Conservation (phyloP, 2,797 vertebrate species). For the Bucorvus abyssinicus region DNA sequence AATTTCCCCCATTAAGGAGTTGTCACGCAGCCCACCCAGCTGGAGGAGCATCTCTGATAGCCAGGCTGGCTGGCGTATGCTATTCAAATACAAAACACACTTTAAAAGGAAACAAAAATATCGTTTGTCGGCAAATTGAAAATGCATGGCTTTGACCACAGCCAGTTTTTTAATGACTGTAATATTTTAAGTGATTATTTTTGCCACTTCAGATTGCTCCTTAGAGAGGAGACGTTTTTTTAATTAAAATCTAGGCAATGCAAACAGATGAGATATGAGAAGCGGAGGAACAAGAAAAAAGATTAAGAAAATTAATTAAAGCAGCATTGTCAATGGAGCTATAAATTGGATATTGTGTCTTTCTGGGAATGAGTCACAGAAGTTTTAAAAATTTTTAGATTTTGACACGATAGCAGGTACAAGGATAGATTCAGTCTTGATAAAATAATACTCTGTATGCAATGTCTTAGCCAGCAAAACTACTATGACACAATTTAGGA, state of each 20-base stretch:
- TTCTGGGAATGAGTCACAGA: slow-evolving; percentile 47
- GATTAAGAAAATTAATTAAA: slow-evolving; percentile 80
- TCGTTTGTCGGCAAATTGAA: slow-evolving; percentile 79
- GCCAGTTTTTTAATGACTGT: slow-evolving; percentile 82
- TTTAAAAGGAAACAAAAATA: slow-evolving; percentile 78
- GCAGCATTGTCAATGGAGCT: slow-evolving; percentile 65
- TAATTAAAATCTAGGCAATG: slow-evolving; percentile 81
- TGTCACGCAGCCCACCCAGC: slow-evolving; percentile 81
- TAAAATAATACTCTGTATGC: neutral
- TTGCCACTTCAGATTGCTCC: slow-evolving; percentile 80
- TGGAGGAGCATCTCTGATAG: slow-evolving; percentile 77
- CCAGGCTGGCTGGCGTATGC: slow-evolving; percentile 76
- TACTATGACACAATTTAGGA: neutral
- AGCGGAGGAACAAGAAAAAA: slow-evolving; percentile 72
- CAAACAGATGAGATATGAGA: slow-evolving; percentile 77
- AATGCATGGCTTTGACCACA: slow-evolving; percentile 71
- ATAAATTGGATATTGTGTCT: slow-evolving; percentile 70
- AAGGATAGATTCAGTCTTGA: neutral
- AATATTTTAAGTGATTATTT: slow-evolving; percentile 86
- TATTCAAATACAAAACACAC: slow-evolving; percentile 73
- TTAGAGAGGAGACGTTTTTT: slow-evolving; percentile 76
- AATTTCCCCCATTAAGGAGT: slow-evolving; percentile 82
- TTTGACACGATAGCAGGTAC: slow-evolving; percentile 9
- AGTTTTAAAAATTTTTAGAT: slow-evolving; percentile 22
- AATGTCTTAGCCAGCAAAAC: neutral